Evolutionary conservation across 2,888 invertebrate genomes (phyloP).

Genomic region (Platycheirus rosarum): DNA sequence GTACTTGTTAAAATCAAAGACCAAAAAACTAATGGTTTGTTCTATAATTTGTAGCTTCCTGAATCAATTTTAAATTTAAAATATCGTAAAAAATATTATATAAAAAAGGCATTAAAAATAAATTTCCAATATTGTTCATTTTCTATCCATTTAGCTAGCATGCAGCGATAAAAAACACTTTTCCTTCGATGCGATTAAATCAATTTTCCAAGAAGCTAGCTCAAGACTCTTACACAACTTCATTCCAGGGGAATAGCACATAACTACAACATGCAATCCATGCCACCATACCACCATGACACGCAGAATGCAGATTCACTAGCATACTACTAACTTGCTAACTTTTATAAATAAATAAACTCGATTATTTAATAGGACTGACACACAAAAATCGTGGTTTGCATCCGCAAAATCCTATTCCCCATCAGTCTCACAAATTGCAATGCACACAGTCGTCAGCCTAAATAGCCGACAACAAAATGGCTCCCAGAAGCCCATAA

Average conservation of each 20-base stretch:
- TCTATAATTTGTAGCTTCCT: too few relatives aligned
- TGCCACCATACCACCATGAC: conserved; percentile 41
- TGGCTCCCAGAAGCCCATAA: conserved; percentile 52
- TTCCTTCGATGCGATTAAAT: conserved; percentile 37
- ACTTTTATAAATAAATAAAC: conserved; percentile 73
- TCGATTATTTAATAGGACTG: conserved; percentile 74
- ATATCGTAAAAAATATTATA: too few relatives aligned
- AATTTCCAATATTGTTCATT: too few relatives aligned
- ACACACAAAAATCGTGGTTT: conserved; percentile 62
- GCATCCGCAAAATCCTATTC: conserved; percentile 49
- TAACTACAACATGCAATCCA: conserved; percentile 39
- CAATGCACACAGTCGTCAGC: conserved; percentile 24
- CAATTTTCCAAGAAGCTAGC: conserved; percentile 71
- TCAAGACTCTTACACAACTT: conserved; percentile 62
- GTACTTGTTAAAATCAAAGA: too few relatives aligned
- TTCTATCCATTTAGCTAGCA: too few relatives aligned
- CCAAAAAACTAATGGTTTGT: too few relatives aligned
- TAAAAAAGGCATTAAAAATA: too few relatives aligned
- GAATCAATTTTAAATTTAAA: too few relatives aligned
- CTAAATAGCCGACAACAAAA: conserved; percentile 56
- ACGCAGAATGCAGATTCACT: conserved; percentile 67
- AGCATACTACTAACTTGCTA: conserved; percentile 74
- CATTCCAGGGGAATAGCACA: conserved; percentile 50
- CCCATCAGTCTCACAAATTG: conserved; percentile 15
- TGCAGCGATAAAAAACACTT: too few relatives aligned